Evolutionary conservation across 2,113 vertebrate genomes (phyloP).

Genomic region (Mungos mungo): DNA sequence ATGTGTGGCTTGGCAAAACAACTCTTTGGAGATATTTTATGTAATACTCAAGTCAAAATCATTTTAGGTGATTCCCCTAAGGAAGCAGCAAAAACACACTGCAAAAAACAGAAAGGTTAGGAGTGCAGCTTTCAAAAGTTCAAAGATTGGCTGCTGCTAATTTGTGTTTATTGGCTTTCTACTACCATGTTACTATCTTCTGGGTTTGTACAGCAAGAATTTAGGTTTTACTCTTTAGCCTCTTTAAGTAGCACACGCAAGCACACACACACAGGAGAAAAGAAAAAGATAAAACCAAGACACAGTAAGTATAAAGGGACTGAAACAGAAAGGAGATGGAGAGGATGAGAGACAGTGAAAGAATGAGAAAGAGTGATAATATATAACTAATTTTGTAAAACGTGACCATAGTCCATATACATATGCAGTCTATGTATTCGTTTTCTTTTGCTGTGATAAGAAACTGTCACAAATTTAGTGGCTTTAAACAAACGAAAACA

Average conservation of each 20-base stretch:
- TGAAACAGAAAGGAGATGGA: background rate
- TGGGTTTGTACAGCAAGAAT: background rate
- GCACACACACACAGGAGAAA: background rate
- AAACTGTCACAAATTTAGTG: background rate
- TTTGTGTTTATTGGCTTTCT: background rate
- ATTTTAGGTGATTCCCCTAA: constrained; percentile 68
- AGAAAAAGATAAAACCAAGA: background rate
- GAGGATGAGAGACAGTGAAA: background rate
- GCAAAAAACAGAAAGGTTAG: constrained; percentile 33
- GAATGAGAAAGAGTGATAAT: background rate
- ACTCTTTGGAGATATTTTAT: constrained; percentile 62
- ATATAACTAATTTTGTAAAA: background rate
- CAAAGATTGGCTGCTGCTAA: constrained; percentile 4
- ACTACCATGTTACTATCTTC: background rate
- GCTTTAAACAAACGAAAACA: background rate
- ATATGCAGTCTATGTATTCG: background rate
- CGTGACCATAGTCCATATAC: background rate
- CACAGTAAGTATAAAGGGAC: background rate
- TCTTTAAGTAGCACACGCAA: background rate
- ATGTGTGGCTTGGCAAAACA: constrained; percentile 64
- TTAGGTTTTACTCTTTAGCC: background rate
- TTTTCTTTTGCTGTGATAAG: background rate
- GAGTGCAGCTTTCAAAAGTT: constrained; percentile 38
- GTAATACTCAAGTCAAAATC: constrained; percentile 67
- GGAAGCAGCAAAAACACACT: constrained; percentile 50